Evolutionary conservation across 2,888 invertebrate species (phyloP).

Genomic region (Anaspis maculata): DNA sequence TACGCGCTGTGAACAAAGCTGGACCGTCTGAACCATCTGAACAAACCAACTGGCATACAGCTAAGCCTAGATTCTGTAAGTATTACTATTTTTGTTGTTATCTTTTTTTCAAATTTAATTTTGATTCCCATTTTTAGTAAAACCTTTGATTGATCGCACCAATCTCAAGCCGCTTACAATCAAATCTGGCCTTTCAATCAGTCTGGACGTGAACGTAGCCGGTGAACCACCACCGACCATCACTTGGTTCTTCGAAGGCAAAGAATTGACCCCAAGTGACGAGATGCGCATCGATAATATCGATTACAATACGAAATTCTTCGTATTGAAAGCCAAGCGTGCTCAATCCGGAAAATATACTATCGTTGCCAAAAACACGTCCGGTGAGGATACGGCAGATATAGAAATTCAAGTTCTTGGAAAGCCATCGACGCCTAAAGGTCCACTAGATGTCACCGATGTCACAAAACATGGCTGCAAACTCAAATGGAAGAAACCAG

Average conservation of each 20-base stretch:
- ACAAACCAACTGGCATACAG: conserved; percentile 85
- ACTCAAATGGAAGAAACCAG: conserved; percentile 86
- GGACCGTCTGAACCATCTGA: conserved; percentile 89
- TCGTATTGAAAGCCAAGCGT: conserved; percentile 74
- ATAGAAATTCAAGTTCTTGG: conserved; percentile 78
- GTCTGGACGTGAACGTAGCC: conserved; percentile 78
- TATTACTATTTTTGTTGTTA: too few species aligned
- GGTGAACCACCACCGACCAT: conserved; percentile 93
- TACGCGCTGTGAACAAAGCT: conserved; percentile 92
- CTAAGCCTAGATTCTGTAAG: conserved; percentile 82
- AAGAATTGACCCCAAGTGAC: conserved; percentile 54
- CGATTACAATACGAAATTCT: conserved; percentile 86
- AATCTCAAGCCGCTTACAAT: conserved; percentile 76
- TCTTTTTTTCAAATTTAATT: conserved; percentile 3
- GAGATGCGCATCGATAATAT: conserved; percentile 68
- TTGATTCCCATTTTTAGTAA: conserved; percentile 71
- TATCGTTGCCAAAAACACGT: conserved; percentile 84
- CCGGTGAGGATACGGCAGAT: conserved; percentile 87
- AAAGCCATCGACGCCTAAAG: conserved; percentile 71
- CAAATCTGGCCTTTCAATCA: conserved; percentile 82
- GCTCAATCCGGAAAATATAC: conserved; percentile 79
- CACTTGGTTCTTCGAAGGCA: conserved; percentile 77
- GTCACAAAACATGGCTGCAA: conserved; percentile 89
- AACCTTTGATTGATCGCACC: conserved; percentile 88
- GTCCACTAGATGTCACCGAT: conserved; percentile 81